These are phyloP conservation scores for Herminia tarsipennalis DNA, from an alignment of 2,888 invertebrate genomes.

Conservation along the genomic window DNA sequence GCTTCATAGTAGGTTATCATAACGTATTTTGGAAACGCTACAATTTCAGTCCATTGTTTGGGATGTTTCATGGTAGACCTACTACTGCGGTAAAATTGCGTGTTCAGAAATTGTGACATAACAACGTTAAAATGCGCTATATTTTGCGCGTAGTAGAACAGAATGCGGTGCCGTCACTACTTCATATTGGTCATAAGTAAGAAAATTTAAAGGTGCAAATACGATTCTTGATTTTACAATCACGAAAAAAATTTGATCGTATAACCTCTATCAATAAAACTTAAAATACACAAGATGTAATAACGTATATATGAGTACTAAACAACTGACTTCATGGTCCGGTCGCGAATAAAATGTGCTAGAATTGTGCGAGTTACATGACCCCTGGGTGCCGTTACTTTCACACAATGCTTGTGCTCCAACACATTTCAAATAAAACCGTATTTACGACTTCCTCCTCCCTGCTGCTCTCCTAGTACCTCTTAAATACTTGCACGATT, in stretches of 20 bases:
- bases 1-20: too few species aligned
- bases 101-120: too few species aligned
- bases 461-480: slow-evolving; percentile 48
- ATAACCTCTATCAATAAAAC: slow-evolving; percentile 6
- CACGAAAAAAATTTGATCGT: slow-evolving; percentile 8
- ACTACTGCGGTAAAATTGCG: too few species aligned
- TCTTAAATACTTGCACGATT: slow-evolving; percentile 36
- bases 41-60: too few species aligned
- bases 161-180: too few species aligned
- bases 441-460: slow-evolving; percentile 70
- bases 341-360: slow-evolving; percentile 61
- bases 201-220: not conserved
- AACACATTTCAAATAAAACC: slow-evolving; percentile 70
- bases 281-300: slow-evolving; percentile 24
- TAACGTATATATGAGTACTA: slow-evolving; percentile 35
- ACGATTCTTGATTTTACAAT: not conserved
- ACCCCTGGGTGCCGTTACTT: slow-evolving; percentile 68
- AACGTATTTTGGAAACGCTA: too few species aligned
- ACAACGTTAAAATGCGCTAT: too few species aligned
- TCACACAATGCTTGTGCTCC: slow-evolving; percentile 61
- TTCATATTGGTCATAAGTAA: too few species aligned
- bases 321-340: slow-evolving; percentile 32
- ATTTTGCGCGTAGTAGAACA: too few species aligned
- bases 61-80: too few species aligned
- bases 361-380: slow-evolving; percentile 55